Base-by-base conservation (phyloP, 1,140 invertebrate species). In the Maconellicoccus hirsutus region DNA sequence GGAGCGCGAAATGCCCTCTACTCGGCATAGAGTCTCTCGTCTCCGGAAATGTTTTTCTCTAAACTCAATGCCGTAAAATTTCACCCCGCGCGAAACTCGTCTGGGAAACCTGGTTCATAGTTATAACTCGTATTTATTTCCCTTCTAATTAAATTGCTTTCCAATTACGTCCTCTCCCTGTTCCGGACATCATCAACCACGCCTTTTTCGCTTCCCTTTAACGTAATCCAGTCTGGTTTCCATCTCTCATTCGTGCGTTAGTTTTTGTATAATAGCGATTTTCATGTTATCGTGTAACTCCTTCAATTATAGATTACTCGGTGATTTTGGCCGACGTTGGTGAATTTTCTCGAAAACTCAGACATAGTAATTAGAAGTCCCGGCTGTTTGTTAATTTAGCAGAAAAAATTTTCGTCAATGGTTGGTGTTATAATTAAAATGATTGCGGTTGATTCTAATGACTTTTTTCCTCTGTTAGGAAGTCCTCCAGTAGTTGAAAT, bases 41-140 rank as follows among this genome's bases (percentile, higher is more conserved):
- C 61, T 25, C 61, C 61, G 61, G 61, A 66, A 66, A 66, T 66
- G 61, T 66, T 66, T 66, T 66, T 66, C 61, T 66, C 61, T 66
- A 66, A 66, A 66, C 22, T 66, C 61, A 19, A 66, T 66, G 61
- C 25, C 25, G 25, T 66, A 66, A 66, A 66, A 66, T 66, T 66
- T 66, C 61, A 66, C 61, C 61, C 61, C 25, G 21, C 22, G 25
- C 3, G 22, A 23, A 2, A 12, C 21, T 25, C 19, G 61, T 66
- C 61, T 14, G 16, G 6, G 25, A 66, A 66, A 66, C 10, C 61
- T 66, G 61, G 22, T 26, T 66, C 61, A 26, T 26, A 66, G 22
- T 66, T 26, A 66, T 66, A 66, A 66, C 61, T 66, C 61, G 61
- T 16, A 66, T 66, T 66, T 66, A 66, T 66, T 66, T 66, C 25